A percentile compares a stretch with the other conserved stretches of the same genome.
phyloP scores from a whole-genome alignment of 2,113 vertebrate genomes.

The Pelusios castaneus region DNA sequence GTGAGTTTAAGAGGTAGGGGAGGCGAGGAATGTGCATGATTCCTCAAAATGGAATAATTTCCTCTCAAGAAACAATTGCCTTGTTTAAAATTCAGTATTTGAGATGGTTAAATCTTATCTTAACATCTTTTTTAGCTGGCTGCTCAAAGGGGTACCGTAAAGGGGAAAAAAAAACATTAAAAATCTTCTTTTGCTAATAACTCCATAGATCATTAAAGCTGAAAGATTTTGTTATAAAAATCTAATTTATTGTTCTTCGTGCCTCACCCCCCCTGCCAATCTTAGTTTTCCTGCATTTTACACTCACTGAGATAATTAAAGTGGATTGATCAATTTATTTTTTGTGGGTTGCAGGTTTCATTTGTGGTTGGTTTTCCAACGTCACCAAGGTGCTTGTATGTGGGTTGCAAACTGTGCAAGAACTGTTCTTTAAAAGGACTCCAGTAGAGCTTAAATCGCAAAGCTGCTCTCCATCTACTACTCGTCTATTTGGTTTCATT shows the following conservation, averaged over 20 bases:
- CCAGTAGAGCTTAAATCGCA: background rate
- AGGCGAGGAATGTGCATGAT: fast-evolving
- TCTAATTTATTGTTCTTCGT: fast-evolving
- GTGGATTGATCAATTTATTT: background rate
- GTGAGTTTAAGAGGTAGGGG: fast-evolving
- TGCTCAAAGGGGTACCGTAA: background rate
- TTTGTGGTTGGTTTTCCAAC: background rate
- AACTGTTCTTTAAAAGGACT: background rate
- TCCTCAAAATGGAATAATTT: background rate
- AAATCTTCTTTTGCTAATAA: background rate
- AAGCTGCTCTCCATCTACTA: background rate
- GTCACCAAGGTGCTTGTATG: background rate
- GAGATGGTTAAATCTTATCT: background rate
- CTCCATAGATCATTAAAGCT: background rate
- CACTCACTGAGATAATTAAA: background rate
- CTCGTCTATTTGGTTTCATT: background rate
- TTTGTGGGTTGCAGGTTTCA: background rate
- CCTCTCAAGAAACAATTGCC: fast-evolving
- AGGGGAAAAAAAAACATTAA: background rate
- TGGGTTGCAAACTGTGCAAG: background rate
- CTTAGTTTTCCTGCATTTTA: slow-evolving; percentile 12
- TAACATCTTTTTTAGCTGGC: background rate
- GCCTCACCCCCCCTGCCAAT: fast-evolving
- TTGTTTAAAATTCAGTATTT: background rate
- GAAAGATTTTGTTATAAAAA: background rate